Conservation (phyloP, 2,888 invertebrate species). For the Cantharis rustica region DNA sequence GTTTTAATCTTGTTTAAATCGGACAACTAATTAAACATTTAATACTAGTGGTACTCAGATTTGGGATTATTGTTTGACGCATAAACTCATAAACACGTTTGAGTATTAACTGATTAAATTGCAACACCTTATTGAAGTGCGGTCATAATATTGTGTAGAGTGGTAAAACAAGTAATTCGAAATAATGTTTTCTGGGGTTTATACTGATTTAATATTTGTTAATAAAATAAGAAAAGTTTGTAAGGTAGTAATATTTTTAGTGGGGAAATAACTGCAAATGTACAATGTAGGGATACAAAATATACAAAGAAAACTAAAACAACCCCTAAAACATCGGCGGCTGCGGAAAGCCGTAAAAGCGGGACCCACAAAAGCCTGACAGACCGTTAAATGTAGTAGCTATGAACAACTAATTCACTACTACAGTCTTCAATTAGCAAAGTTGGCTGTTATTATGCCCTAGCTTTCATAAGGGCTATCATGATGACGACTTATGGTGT, state of each 20-base stretch:
- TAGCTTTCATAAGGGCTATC: conserved; percentile 33
- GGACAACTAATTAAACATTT: neutral
- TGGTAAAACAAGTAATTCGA: neutral
- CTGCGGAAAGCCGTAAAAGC: conserved; percentile 38
- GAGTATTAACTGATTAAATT: conserved; percentile 5
- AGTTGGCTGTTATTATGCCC: conserved; percentile 49
- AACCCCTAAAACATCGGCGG: conserved; percentile 28
- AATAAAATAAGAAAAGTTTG: neutral
- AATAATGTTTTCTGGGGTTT: neutral
- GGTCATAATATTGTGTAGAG: neutral
- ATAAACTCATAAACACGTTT: conserved; percentile 3
- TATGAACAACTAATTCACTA: conserved; percentile 56
- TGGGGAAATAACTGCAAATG: neutral
- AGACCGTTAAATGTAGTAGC: conserved; percentile 50
- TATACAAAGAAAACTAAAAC: conserved; percentile 24
- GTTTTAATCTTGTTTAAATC: neutral
- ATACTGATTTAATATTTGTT: neutral
- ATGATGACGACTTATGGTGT: conserved; percentile 44
- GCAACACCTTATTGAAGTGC: conserved; percentile 7
- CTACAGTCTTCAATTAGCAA: conserved; percentile 55
- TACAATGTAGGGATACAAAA: conserved; percentile 6
- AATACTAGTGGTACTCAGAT: neutral
- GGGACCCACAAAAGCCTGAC: conserved; percentile 36
- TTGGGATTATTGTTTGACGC: conserved; percentile 31
- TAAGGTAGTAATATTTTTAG: conserved; percentile 1